These are phyloP conservation scores for Poecilia velifera DNA, from an alignment of 2,797 vertebrate genomes.

Conservation along the genomic window DNA sequence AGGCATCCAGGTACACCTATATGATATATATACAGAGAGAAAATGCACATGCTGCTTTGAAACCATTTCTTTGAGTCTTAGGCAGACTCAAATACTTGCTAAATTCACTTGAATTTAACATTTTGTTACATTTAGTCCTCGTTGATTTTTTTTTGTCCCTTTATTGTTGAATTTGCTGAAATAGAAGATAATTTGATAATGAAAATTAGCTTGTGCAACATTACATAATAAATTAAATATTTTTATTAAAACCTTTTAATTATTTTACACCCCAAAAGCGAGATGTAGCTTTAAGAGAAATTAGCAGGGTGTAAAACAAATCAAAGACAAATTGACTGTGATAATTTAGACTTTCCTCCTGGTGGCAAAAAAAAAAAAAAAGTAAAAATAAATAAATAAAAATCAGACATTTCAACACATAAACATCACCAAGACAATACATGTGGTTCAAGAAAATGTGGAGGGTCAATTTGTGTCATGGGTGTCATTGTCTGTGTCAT, in stretches of 20 bases:
- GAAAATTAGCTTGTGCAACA: constrained; percentile 17
- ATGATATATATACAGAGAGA: constrained; percentile 10
- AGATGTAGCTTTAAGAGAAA: constrained; percentile 18
- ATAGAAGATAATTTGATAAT: background rate
- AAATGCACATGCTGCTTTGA: constrained; percentile 49
- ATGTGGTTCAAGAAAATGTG: constrained; percentile 13
- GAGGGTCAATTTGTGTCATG: constrained; percentile 19
- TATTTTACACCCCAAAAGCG: background rate
- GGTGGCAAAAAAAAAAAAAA: background rate
- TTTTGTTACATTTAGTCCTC: constrained; percentile 31
- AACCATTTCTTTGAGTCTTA: constrained; percentile 56
- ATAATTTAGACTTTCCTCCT: constrained; percentile 41
- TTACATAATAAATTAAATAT: background rate
- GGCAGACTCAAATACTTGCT: constrained; percentile 20
- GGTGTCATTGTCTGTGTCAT: constrained; percentile 16
- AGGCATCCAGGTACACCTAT: constrained; percentile 7
- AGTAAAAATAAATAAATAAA: constrained; percentile 7
- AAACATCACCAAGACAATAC: constrained; percentile 7
- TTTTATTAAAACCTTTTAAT: background rate
- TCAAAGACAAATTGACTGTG: constrained; percentile 12
- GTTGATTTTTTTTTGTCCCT: constrained; percentile 27
- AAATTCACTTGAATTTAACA: constrained; percentile 53
- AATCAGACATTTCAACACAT: constrained; percentile 23
- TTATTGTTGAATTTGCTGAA: background rate
- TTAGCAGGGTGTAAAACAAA: constrained; percentile 26